Evolutionary conservation across 2,797 vertebrate species (phyloP), one percentile per base, ranked within the genome.

Genomic region (Gobionotothen gibberifrons): DNA sequence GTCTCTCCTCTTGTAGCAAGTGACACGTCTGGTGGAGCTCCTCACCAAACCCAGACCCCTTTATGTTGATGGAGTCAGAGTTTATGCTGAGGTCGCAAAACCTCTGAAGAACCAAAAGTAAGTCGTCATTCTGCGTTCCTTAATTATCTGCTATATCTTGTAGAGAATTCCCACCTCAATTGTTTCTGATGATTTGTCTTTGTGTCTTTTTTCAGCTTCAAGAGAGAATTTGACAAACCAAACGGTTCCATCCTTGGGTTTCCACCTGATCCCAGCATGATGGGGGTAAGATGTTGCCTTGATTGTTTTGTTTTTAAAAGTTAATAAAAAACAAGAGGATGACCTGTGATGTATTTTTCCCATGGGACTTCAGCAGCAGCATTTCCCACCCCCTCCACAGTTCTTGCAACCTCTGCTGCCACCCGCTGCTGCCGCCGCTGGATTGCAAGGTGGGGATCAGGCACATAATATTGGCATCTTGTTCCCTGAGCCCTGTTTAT

Each of bases 51-150:
- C 95, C 92, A 89, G 95, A 21, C 97, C 97, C 0, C 95, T 99
- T 63, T 97, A 95, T 80, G 93, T 99, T 9, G 96, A 98, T 59
- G 97, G 97, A 22, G 96, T 96, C 78, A 89, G 95, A 7, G 92
- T 99, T 85, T 97, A 97, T 80, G 97, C 98, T 52, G 98, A 99
- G 82, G 94, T 99, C n/a, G 98, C 94, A 22, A 95, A 92, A 85
- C 95, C 95, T 19, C 83, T 96, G 14, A 96, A 95, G 82, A 95
- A 95, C 84, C 95, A 94, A 73, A 95, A 77, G 95, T 96, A 84
- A 93, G 93, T 81, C 16, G 10, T 3, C 8, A 0, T 43, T 21
- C 63, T 46, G 6, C 2, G 40, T 19, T 11, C 1, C 4, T 59
- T 58, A 7, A 6, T 21, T 56, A 0, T 54, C 8, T 8, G 6